Evolutionary conservation across 2,797 vertebrate genomes (phyloP), one percentile per base, ranked within the genome.

Genomic region (Darevskia nairensis): DNA sequence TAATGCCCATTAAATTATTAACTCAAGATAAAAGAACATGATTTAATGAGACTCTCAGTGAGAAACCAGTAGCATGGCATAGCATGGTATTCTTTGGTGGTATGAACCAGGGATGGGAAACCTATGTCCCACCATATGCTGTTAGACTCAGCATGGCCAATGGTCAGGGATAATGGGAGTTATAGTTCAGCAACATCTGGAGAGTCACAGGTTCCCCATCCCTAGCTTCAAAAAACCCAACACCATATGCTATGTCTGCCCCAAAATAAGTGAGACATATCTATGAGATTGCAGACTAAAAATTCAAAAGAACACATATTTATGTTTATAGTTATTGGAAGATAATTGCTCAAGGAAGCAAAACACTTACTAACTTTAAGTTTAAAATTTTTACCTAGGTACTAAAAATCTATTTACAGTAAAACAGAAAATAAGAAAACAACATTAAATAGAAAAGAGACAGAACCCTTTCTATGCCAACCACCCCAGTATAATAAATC

Each of bases 241-340:
- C 41, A 55, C 15, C 50, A 2, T 55, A 55, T 55, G 11, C n/a
- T 71, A 72, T 32, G 69, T 6, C n/a, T 72, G 1, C 69, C 29
- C 69, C 9, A 55, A 55, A 55, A 72, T 32, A 4, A 72, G n/a
- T 72, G n/a, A 15, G n/a, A 15, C 15, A 32, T 72, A 23, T 72
- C 11, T 11, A 72, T 32, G 10, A 4, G 10, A 10, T 13, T 27
- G 8, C 66, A 72, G n/a, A 13, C 93, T 94, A 95, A 96, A 95
- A 96, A 95, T 94, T 59, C 93, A 96, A 90, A 92, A 96, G 92
- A 93, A 93, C 95, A 93, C 93, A 95, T 96, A 96, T 96, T 96
- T 96, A 91, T 92, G 94, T 95, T 96, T 94, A 94, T 84, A 90
- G 92, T 93, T 95, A 92, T 94, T 95, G 94, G 91, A 94, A 91